Conservation (phyloP, 2,888 invertebrate genomes). For the Stenchaetothrips biformis region DNA sequence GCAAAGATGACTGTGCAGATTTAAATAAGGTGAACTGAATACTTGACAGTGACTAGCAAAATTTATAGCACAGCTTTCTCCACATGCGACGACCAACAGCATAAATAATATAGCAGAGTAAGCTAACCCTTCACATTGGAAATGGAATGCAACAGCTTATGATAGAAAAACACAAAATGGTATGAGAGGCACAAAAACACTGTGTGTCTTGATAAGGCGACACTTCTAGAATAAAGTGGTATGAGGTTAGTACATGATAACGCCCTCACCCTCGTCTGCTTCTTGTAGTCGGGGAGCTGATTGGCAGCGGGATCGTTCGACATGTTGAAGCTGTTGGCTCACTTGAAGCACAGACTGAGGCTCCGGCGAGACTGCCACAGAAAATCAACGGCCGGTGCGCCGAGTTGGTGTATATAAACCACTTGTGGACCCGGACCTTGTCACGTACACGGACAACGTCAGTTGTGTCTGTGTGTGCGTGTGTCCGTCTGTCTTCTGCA, state of each 20-base stretch:
- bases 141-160: too few species aligned
- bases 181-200: too few species aligned
- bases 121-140: too few species aligned
- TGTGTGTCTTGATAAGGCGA: too few species aligned
- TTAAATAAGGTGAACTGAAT: too few species aligned
- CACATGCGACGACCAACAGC: too few species aligned
- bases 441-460: too few species aligned
- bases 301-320: conserved; percentile 5
- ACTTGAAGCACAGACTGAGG: neutral
- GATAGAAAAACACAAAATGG: too few species aligned
- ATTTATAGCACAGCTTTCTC: too few species aligned
- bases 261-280: neutral
- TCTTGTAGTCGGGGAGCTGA: neutral
- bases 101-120: too few species aligned
- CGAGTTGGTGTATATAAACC: neutral
- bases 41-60: too few species aligned
- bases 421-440: neutral
- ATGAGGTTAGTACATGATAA: neutral
- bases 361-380: neutral
- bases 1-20: too few species aligned
- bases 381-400: neutral
- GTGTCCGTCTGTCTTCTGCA: conserved; percentile 13
- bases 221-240: neutral
- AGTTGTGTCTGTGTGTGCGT: neutral
- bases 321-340: neutral